Percentiles rank a stretch among this genome's conserved stretches.
Evolutionary conservation across 2,113 vertebrate genomes (phyloP).

Genomic region (Anthoscopus minutus): DNA sequence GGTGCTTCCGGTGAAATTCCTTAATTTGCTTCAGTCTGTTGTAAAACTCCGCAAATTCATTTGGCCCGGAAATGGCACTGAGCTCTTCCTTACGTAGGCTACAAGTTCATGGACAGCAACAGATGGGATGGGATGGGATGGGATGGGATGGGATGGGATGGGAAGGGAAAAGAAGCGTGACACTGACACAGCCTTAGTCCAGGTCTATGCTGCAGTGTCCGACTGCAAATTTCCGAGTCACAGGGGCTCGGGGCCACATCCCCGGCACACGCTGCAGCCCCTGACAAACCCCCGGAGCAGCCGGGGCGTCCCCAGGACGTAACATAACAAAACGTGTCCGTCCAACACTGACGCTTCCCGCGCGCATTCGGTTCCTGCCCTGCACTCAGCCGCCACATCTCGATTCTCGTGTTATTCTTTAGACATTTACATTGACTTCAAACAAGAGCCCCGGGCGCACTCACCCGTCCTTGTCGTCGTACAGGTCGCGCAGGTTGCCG

Average conservation of each 20-base stretch:
- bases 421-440: fast-evolving
- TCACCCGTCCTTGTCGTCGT: constrained; percentile 97
- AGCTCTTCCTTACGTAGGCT: constrained; percentile 94
- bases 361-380: fast-evolving
- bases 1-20: constrained; percentile 96
- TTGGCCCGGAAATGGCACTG: constrained; percentile 93
- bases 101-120: fast-evolving
- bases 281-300: too few relatives aligned
- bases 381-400: fast-evolving
- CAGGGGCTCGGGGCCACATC: fast-evolving
- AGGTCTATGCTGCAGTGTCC: neutral
- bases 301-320: neutral
- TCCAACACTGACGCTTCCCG: fast-evolving
- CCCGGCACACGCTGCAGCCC: fast-evolving
- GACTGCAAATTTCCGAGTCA: neutral
- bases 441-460: neutral
- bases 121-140: neutral
- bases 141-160: neutral
- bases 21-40: constrained; percentile 96
- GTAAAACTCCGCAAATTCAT: constrained; percentile 97
- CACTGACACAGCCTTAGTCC: neutral
- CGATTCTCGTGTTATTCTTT: fast-evolving
- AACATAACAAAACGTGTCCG: fast-evolving
- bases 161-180: fast-evolving
- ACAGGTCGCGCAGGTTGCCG: constrained; percentile 85